Evolutionary conservation across 1,140 invertebrate genomes (phyloP), one percentile per base, ranked within the genome.

Genomic region (Leptinotarsa texana): DNA sequence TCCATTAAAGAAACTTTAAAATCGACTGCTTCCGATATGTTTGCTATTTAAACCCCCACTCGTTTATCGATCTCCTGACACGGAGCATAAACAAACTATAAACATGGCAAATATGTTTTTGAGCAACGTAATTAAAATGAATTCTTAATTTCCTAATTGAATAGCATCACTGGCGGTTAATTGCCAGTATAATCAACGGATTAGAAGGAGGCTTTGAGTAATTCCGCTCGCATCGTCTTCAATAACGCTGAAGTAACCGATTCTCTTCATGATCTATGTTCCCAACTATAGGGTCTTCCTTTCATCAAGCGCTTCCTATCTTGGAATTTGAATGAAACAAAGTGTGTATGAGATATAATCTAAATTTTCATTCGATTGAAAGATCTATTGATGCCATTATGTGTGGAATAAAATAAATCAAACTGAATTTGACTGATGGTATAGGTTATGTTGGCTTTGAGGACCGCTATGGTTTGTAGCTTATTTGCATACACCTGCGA

Each of bases 121-220:
- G 77, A 69, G 69, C 75, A 76, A 67, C 49, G 73, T 77, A 80
- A 81, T 80, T 81, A 80, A 77, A 79, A 80, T 74, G 80, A 79
- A 80, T 81, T 80, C 77, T 74, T 79, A 75, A 80, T 80, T 82
- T 80, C 80, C 79, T 80, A 82, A 82, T 82, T 82, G 80, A 80
- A 80, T 82, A 79, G 81, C 81, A 74, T 82, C 81, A 82, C 80
- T 82, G 81, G 80, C 80, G 81, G 81, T 80, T 82, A 78, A 74
- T 80, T 80, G 77, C 48, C 77, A 78, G 74, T 77, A 74, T 80
- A 82, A 82, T 82, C 80, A 82, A 78, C 74, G 75, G 78, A 82
- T 82, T 81, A 81, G 79, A 18, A 80, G 76, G 74, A 77, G 61
- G 79, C 81, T 82, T 82, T 82, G 80, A 80, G 70, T 80, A 82